These are phyloP conservation scores for Cynopterus brachyotis DNA, from an alignment of 2,113 vertebrate genomes.

Conservation along the genomic window DNA sequence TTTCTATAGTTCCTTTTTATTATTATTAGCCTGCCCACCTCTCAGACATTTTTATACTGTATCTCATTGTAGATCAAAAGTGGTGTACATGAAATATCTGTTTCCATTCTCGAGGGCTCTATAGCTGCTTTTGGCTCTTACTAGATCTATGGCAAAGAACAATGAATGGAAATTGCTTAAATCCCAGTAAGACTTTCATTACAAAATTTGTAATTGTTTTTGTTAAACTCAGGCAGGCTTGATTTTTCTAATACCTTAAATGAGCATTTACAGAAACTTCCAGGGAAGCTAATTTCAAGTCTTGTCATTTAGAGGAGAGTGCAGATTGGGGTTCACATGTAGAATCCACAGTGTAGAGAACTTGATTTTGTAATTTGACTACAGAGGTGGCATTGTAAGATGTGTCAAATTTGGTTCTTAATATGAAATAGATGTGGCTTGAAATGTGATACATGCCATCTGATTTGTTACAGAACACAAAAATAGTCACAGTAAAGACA, in stretches of 20 bases:
- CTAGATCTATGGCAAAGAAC: slow-evolving; percentile 67
- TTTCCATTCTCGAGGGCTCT: slow-evolving; percentile 65
- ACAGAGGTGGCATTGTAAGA: background rate
- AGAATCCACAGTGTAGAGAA: background rate
- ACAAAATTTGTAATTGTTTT: slow-evolving; percentile 63
- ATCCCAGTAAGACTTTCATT: slow-evolving; percentile 66
- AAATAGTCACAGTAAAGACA: slow-evolving; percentile 85
- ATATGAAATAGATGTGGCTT: background rate
- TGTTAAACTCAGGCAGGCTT: slow-evolving; percentile 59
- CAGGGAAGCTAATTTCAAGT: background rate
- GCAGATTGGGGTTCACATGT: background rate
- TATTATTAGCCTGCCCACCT: slow-evolving; percentile 62
- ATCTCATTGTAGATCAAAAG: slow-evolving; percentile 71
- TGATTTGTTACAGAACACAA: slow-evolving; percentile 85
- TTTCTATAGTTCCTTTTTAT: slow-evolving; percentile 68
- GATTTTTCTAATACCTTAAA: slow-evolving; percentile 44
- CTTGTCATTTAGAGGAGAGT: background rate
- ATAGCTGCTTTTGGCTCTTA: slow-evolving; percentile 72
- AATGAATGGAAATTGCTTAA: slow-evolving; percentile 42
- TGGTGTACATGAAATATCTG: slow-evolving; percentile 66
- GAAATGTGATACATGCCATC: background rate
- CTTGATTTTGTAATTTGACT: background rate
- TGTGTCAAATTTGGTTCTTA: background rate
- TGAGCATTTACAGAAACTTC: slow-evolving; percentile 66
- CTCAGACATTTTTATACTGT: slow-evolving; percentile 67